A percentile compares a stretch with the other conserved stretches of the same genome.
Evolutionary conservation across 1,140 invertebrate species (phyloP).

Genomic region (Plodia interpunctella): DNA sequence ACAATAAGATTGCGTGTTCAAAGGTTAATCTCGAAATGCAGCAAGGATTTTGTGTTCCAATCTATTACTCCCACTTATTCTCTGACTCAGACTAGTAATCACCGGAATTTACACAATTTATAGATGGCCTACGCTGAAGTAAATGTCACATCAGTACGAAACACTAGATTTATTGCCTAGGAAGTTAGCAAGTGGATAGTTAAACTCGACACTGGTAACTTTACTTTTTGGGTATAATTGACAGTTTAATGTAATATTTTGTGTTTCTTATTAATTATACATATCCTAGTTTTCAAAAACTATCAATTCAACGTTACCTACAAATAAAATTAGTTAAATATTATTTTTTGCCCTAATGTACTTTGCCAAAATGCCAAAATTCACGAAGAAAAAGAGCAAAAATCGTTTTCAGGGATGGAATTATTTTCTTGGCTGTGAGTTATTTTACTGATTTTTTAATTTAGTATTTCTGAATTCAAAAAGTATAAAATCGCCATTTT

Average conservation of each 20-base stretch:
- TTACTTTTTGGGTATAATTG: neutral
- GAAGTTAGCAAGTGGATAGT: neutral
- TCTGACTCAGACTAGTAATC: conserved; percentile 1
- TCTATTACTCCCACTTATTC: neutral
- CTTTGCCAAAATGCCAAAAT: neutral
- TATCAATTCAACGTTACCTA: too few species aligned
- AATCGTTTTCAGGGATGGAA: too few species aligned
- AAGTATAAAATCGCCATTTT: neutral
- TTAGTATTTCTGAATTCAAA: neutral
- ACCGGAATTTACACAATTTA: conserved; percentile 4
- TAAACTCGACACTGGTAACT: too few species aligned
- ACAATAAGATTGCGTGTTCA: neutral
- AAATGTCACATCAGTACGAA: neutral
- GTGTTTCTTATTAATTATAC: too few species aligned
- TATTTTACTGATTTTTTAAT: too few species aligned
- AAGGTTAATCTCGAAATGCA: neutral
- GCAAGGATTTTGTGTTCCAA: neutral
- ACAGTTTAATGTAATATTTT: too few species aligned
- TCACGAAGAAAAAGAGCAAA: too few species aligned
- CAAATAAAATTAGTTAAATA: too few species aligned
- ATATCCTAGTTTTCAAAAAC: too few species aligned
- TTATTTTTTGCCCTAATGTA: too few species aligned
- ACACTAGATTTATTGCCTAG: neutral
- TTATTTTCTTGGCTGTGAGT: too few species aligned
- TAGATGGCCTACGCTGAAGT: neutral